Conservation (phyloP, 2,797 vertebrate species). For the Sebastes matsubarae region DNA sequence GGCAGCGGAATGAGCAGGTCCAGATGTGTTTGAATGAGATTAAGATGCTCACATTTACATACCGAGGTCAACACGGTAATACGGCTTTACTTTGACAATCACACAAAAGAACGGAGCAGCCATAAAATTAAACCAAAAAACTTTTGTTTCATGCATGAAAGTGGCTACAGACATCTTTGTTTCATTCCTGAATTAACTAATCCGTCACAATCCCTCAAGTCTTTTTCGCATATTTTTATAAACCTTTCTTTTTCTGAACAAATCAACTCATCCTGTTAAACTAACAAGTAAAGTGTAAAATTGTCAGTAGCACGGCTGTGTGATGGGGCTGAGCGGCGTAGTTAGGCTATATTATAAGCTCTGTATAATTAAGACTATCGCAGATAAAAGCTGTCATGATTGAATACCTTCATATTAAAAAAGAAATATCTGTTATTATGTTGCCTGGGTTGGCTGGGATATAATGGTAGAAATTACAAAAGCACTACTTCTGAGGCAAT, state of each 20-base stretch:
- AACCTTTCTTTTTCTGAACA: neutral
- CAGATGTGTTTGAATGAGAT: constrained; percentile 31
- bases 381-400: neutral
- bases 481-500: constrained; percentile 26
- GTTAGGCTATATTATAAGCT: neutral
- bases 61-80: constrained; percentile 5
- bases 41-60: constrained; percentile 15
- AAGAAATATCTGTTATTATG: neutral
- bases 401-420: neutral
- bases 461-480: constrained; percentile 17
- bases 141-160: neutral
- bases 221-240: neutral
- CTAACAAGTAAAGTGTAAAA: neutral
- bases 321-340: neutral
- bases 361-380: constrained; percentile 15
- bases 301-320: neutral
- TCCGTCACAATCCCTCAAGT: constrained; percentile 12
- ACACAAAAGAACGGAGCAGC: neutral
- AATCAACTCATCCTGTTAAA: neutral
- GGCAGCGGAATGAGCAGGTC: constrained; percentile 9
- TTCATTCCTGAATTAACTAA: constrained; percentile 22
- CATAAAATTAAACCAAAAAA: constrained; percentile 9
- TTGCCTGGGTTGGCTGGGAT: neutral
- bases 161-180: neutral
- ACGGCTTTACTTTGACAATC: neutral